phyloP scores from a whole-genome alignment of 2,113 vertebrate genomes.

The Carassius auratus region DNA sequence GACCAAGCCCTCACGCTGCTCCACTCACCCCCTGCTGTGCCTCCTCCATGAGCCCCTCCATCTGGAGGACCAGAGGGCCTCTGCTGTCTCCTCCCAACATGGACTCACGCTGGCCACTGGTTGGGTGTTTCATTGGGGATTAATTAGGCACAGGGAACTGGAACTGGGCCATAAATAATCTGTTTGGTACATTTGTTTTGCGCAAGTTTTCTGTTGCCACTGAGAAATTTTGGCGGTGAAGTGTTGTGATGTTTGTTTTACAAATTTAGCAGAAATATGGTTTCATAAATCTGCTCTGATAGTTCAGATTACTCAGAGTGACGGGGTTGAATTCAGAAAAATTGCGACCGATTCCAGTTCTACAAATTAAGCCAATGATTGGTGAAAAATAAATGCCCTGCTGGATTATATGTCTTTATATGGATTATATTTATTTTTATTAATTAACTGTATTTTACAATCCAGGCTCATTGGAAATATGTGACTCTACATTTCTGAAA shows the following conservation, averaged over 20 bases:
- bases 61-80: conserved; percentile 54
- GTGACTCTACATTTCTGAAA: too few species aligned
- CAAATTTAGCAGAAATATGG: conserved; percentile 10
- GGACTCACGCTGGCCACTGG: conserved; percentile 15
- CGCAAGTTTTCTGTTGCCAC: conserved; percentile 16
- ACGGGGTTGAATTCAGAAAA: not conserved
- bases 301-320: not conserved
- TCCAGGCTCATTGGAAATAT: too few species aligned
- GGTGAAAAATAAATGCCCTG: not conserved
- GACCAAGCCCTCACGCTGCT: conserved; percentile 32
- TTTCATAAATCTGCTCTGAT: not conserved
- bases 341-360: too few species aligned
- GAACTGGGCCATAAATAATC: conserved; percentile 32
- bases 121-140: conserved; percentile 53
- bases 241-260: conserved; percentile 24
- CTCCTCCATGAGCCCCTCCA: conserved; percentile 44
- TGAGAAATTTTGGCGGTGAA: conserved; percentile 23
- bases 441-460: not conserved
- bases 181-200: conserved; percentile 22
- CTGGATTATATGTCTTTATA: not conserved
- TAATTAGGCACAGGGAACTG: conserved; percentile 51
- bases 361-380: not conserved
- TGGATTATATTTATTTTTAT: not conserved
- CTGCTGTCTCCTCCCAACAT: conserved; percentile 18
- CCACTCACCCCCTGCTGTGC: conserved; percentile 31